Conservation (phyloP, 2,797 vertebrate species). For the Lepus townsendii region DNA sequence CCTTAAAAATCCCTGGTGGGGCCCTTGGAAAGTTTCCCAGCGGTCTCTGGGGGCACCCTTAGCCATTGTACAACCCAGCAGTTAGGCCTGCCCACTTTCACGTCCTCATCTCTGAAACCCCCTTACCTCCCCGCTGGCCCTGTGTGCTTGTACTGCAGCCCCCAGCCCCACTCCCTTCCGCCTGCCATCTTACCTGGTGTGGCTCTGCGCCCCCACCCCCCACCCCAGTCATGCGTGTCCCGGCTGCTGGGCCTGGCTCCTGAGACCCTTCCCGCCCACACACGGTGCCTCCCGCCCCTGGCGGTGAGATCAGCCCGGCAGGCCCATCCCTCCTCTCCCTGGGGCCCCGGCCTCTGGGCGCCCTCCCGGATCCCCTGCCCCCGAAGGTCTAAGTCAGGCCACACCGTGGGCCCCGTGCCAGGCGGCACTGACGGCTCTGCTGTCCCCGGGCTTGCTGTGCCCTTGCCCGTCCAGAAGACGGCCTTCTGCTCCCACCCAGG, state of each 20-base stretch:
- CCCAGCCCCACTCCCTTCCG: not conserved
- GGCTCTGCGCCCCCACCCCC: not conserved
- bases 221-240: not conserved
- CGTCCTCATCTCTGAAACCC: not conserved
- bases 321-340: not conserved
- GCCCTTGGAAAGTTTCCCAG: not conserved
- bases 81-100: not conserved
- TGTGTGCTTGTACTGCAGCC: not conserved
- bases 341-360: not conserved
- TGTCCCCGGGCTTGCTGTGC: not conserved
- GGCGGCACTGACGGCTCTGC: too few relatives aligned
- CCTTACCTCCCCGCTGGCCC: too few relatives aligned
- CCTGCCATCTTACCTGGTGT: not conserved
- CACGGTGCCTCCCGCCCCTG: not conserved
- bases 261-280: not conserved
- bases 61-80: not conserved
- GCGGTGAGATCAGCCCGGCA: slow-evolving; percentile 7
- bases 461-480: not conserved
- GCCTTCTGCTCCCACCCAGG: not conserved
- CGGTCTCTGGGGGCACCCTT: not conserved
- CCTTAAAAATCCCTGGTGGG: not conserved
- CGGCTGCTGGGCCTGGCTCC: not conserved
- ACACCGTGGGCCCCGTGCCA: not conserved
- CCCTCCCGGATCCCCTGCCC: not conserved
- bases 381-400: not conserved